Percentiles rank a stretch among this genome's conserved stretches.
Evolutionary conservation across 1,140 invertebrate genomes (phyloP).

Genomic region (Drosophila kepulauana): DNA sequence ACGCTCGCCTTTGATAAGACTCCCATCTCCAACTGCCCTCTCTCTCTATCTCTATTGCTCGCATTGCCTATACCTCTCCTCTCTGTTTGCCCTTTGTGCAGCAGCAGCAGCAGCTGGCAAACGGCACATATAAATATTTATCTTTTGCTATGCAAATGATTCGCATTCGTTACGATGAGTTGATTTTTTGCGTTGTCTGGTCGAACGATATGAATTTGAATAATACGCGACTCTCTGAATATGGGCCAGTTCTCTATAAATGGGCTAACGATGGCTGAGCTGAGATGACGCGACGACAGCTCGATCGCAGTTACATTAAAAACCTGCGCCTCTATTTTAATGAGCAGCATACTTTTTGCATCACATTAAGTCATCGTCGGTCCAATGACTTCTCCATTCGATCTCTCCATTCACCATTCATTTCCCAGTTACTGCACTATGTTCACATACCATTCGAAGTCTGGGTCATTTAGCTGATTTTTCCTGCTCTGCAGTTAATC

Average conservation of each 20-base stretch:
- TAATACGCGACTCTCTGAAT: conserved; percentile 5
- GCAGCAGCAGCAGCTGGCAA: not conserved
- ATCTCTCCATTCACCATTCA: conserved; percentile 1
- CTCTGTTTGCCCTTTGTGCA: conserved; percentile 9
- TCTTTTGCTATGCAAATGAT: conserved; percentile 44
- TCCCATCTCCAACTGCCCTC: not conserved
- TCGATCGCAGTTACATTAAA: conserved; percentile 15
- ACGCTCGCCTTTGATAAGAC: conserved; percentile 37
- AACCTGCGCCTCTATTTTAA: conserved; percentile 21
- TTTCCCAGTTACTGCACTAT: conserved; percentile 27
- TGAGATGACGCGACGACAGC: not conserved
- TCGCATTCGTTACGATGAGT: conserved; percentile 21
- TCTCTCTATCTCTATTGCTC: not conserved
- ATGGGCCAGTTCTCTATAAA: conserved; percentile 44
- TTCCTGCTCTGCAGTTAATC: conserved; percentile 18
- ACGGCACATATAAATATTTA: conserved; percentile 44
- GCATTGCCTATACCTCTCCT: too few species aligned
- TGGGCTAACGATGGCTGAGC: conserved; percentile 57
- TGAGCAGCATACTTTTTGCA: conserved; percentile 46
- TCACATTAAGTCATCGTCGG: conserved; percentile 5
- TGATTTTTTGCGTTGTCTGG: conserved; percentile 8
- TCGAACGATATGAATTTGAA: conserved; percentile 15
- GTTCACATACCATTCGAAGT: conserved; percentile 4
- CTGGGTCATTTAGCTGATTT: conserved; percentile 3
- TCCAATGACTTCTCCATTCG: conserved; percentile 14